A percentile compares a stretch with the other conserved stretches of the same genome.
Conservation (phyloP, 2,888 invertebrate species). For the Parapristionchus giblindavisi region DNA sequence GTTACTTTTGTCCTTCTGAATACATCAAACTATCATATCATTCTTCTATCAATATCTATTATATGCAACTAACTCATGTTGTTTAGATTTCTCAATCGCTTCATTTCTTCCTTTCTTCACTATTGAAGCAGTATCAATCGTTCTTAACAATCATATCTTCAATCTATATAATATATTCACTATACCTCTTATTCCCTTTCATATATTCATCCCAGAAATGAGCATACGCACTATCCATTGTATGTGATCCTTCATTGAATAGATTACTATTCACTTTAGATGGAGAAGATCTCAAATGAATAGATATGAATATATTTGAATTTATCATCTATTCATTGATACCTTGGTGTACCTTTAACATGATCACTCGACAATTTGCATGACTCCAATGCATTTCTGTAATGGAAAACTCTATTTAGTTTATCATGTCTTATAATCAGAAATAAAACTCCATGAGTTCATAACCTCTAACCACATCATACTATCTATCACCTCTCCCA, state of each 20-base stretch:
- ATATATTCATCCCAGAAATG: conserved; percentile 27
- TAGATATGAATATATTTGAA: too few relatives aligned
- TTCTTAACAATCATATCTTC: neutral
- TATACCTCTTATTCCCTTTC: conserved; percentile 16
- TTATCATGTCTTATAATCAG: too few relatives aligned
- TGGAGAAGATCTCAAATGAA: too few relatives aligned
- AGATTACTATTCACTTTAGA: too few relatives aligned
- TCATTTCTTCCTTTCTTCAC: conserved; percentile 52
- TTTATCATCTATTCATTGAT: too few relatives aligned
- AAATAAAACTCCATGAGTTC: too few relatives aligned
- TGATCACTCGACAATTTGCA: conserved; percentile 60
- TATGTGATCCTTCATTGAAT: too few relatives aligned
- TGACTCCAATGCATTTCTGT: conserved; percentile 60
- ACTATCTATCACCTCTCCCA: too few relatives aligned
- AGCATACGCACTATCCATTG: conserved; percentile 20
- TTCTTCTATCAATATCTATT: neutral
- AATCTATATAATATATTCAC: neutral
- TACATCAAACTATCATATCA: neutral
- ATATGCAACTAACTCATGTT: conserved; percentile 42
- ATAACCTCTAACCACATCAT: too few relatives aligned
- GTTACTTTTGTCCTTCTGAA: conserved; percentile 48
- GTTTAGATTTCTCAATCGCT: conserved; percentile 55
- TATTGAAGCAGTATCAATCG: conserved; percentile 46
- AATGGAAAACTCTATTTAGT: conserved; percentile 33
- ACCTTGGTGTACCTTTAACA: conserved; percentile 41